A percentile compares a stretch with the other conserved stretches of the same genome.
Evolutionary conservation across 2,888 invertebrate genomes (phyloP).

Genomic region (Parnassius orleans): DNA sequence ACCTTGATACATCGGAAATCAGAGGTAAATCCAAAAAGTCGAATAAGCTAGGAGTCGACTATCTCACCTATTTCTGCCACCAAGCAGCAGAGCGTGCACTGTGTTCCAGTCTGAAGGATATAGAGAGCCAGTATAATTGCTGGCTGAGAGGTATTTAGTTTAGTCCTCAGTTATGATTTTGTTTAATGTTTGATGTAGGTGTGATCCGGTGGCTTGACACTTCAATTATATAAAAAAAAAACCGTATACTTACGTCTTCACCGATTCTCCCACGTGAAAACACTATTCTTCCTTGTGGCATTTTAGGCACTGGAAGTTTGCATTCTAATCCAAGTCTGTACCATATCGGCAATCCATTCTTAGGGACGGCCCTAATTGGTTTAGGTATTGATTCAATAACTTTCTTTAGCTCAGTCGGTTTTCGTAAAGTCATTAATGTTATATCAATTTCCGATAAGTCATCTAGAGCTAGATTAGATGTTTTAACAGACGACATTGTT

Average conservation of each 20-base stretch:
- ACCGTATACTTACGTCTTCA: slow-evolving; percentile 62
- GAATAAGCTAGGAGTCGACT: no score
- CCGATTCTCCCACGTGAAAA: slow-evolving; percentile 78
- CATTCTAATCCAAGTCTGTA: slow-evolving; percentile 72
- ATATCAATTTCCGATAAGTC: slow-evolving; percentile 54
- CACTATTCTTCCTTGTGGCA: slow-evolving; percentile 70
- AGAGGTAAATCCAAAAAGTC: no score
- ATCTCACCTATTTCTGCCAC: no score
- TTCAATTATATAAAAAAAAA: no score
- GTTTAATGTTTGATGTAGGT: no score
- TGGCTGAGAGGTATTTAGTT: no score
- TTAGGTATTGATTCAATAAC: slow-evolving; percentile 72
- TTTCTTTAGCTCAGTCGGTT: slow-evolving; percentile 71
- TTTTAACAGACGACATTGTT: slow-evolving; percentile 45
- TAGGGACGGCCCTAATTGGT: slow-evolving; percentile 68
- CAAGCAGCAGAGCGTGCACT: no score
- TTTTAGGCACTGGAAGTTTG: slow-evolving; percentile 77
- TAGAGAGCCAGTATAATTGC: no score
- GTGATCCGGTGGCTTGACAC: no score
- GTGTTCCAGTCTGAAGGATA: no score
- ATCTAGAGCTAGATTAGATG: slow-evolving; percentile 45
- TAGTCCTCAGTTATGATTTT: no score
- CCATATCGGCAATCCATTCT: slow-evolving; percentile 78
- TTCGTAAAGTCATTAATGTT: slow-evolving; percentile 65
- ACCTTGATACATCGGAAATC: no score